Percentiles rank a stretch among this genome's conserved stretches.
phyloP scores from a whole-genome alignment of 2,888 invertebrate genomes.

The Eulithis prunata region DNA sequence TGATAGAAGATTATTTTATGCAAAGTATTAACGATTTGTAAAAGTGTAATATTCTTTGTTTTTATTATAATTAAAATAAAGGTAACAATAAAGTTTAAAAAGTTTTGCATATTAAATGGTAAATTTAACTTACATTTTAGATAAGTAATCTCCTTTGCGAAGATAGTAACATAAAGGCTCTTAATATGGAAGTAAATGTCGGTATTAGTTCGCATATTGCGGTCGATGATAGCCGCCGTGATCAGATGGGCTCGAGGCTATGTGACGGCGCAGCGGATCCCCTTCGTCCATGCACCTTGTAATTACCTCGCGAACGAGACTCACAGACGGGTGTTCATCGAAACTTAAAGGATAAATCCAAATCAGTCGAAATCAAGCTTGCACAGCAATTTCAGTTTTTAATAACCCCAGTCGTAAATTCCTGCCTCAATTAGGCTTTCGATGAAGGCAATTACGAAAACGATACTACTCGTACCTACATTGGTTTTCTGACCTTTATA shows the following conservation, averaged over 20 bases:
- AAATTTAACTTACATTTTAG: background rate
- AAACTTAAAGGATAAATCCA: slow-evolving; percentile 40
- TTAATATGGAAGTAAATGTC: slow-evolving; percentile 60
- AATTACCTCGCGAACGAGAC: slow-evolving; percentile 59
- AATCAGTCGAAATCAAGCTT: slow-evolving; percentile 36
- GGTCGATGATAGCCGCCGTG: slow-evolving; percentile 63
- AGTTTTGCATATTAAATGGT: background rate
- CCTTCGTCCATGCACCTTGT: slow-evolving; percentile 64
- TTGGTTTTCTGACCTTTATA: slow-evolving; percentile 76
- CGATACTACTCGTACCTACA: slow-evolving; percentile 60
- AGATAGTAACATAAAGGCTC: slow-evolving; percentile 30
- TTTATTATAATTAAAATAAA: background rate
- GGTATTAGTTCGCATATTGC: slow-evolving; percentile 70
- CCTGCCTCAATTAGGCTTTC: slow-evolving; percentile 50
- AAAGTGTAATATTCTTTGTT: slow-evolving; percentile 48
- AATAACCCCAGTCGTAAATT: slow-evolving; percentile 51
- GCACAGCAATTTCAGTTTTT: slow-evolving; percentile 46
- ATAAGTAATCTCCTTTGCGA: slow-evolving; percentile 4
- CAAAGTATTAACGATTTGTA: slow-evolving; percentile 56
- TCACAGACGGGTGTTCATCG: slow-evolving; percentile 41
- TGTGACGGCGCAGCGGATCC: slow-evolving; percentile 72
- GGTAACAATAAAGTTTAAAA: background rate
- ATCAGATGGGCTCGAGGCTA: slow-evolving; percentile 71
- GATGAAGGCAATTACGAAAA: slow-evolving; percentile 58
- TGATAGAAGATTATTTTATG: slow-evolving; percentile 64